These are phyloP conservation scores for Dendrolimus punctatus DNA, from an alignment of 1,140 invertebrate species.

Conservation along the genomic window DNA sequence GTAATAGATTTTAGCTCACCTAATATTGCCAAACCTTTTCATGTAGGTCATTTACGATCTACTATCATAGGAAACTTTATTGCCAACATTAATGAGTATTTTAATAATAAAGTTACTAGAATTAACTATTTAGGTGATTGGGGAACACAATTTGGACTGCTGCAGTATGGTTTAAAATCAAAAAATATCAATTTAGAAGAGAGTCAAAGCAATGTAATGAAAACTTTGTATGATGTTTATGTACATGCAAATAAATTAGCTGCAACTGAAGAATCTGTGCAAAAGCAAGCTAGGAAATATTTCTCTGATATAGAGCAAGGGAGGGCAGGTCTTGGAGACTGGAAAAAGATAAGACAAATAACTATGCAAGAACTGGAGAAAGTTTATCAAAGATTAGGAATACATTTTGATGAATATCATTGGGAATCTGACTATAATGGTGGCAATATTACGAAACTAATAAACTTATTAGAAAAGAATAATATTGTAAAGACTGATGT, in stretches of 20 bases:
- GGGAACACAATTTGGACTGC: slow-evolving; percentile 96
- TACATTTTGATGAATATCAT: slow-evolving; percentile 90
- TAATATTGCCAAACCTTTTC: slow-evolving; percentile 99
- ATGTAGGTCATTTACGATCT: slow-evolving; percentile 95
- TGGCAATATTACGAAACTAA: slow-evolving; percentile 73
- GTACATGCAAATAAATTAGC: slow-evolving; percentile 84
- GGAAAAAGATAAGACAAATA: slow-evolving; percentile 81
- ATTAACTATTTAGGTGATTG: slow-evolving; percentile 98
- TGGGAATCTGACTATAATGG: slow-evolving; percentile 92
- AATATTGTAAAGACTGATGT: slow-evolving; percentile 73
- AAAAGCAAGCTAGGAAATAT: slow-evolving; percentile 78
- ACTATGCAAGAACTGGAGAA: slow-evolving; percentile 83
- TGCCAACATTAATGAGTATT: slow-evolving; percentile 85
- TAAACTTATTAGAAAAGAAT: slow-evolving; percentile 74
- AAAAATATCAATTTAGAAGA: slow-evolving; percentile 70
- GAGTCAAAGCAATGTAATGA: slow-evolving; percentile 77
- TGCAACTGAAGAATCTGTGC: slow-evolving; percentile 75
- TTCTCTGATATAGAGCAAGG: slow-evolving; percentile 85
- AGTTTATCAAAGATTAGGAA: slow-evolving; percentile 86
- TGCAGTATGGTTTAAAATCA: slow-evolving; percentile 81
- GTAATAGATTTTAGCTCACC: slow-evolving; percentile 92
- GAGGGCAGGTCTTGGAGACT: slow-evolving; percentile 73
- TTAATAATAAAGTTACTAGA: slow-evolving; percentile 83
- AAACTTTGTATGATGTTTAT: slow-evolving; percentile 84
- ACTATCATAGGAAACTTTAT: slow-evolving; percentile 97